These are phyloP conservation scores for Callopanchax toddi DNA, from an alignment of 2,113 vertebrate species.

Conservation along the genomic window DNA sequence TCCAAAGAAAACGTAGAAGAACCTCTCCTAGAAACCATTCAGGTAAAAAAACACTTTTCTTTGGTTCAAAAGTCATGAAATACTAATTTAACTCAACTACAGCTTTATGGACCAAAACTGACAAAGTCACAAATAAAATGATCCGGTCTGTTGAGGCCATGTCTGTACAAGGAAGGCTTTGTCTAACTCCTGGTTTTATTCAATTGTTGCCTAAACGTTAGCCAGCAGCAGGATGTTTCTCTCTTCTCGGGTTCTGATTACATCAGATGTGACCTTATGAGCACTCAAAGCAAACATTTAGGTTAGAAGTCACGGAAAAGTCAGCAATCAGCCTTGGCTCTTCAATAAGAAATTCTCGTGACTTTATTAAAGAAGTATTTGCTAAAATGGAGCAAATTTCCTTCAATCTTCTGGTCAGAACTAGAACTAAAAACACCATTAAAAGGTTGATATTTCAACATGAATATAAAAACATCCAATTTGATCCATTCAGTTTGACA, in stretches of 20 bases:
- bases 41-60: slow-evolving; percentile 61
- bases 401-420: no score
- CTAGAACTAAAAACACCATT: no score
- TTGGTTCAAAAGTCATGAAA: neutral
- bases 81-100: neutral
- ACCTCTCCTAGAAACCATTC: slow-evolving; percentile 60
- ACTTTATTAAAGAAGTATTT: neutral
- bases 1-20: slow-evolving; percentile 59
- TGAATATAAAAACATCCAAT: no score
- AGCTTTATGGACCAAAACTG: neutral
- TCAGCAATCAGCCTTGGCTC: neutral
- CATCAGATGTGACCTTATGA: neutral
- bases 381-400: no score
- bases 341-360: neutral
- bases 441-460: no score
- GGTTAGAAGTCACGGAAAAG: slow-evolving; percentile 7
- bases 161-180: neutral
- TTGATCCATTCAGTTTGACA: no score
- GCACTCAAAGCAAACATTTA: neutral
- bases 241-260: neutral
- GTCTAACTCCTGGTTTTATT: neutral
- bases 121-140: no score
- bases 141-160: accelerated
- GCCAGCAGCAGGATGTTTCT: neutral
- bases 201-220: neutral